phyloP scores from a whole-genome alignment of 2,113 vertebrate species.

The Leuciscus idus region DNA sequence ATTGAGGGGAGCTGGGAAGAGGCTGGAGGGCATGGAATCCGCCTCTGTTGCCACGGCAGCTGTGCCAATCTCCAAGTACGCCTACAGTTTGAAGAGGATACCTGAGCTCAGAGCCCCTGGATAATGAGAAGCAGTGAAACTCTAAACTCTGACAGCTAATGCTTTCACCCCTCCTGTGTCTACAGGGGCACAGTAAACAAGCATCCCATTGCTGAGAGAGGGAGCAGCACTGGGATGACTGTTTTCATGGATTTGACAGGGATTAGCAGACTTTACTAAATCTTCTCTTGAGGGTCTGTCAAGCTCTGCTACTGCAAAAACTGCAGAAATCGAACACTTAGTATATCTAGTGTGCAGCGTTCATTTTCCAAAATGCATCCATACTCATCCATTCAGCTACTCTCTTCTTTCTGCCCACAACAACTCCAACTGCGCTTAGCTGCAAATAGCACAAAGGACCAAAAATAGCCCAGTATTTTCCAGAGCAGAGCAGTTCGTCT shows the following conservation, averaged over 20 bases:
- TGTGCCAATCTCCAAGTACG: conserved; percentile 69
- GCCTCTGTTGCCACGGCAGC: conserved; percentile 63
- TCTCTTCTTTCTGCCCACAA: conserved; percentile 56
- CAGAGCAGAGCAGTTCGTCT: conserved; percentile 75
- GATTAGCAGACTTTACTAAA: conserved; percentile 41
- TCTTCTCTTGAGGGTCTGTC: conserved; percentile 53
- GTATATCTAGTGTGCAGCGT: conserved; percentile 59
- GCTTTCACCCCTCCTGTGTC: conserved; percentile 65
- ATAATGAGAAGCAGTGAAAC: conserved; percentile 80
- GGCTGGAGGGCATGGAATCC: conserved; percentile 68
- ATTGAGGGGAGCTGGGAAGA: conserved; percentile 61
- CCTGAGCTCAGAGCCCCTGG: conserved; percentile 76
- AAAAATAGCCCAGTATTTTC: conserved; percentile 78
- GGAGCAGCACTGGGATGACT: conserved; percentile 7
- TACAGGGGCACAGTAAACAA: conserved; percentile 16
- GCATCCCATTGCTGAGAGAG: conserved; percentile 58
- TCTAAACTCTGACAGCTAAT: conserved; percentile 72
- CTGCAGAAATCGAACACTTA: conserved; percentile 61
- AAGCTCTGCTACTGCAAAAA: conserved; percentile 9
- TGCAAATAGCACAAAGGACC: conserved; percentile 81
- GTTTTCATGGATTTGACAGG: conserved; percentile 29
- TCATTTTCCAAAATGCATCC: conserved; percentile 54
- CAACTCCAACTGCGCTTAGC: conserved; percentile 76
- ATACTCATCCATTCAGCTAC: conserved; percentile 45
- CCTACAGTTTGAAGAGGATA: conserved; percentile 77